Conservation (phyloP, 2,113 vertebrate species). For the Sinocyclocheilus anophthalmus region DNA sequence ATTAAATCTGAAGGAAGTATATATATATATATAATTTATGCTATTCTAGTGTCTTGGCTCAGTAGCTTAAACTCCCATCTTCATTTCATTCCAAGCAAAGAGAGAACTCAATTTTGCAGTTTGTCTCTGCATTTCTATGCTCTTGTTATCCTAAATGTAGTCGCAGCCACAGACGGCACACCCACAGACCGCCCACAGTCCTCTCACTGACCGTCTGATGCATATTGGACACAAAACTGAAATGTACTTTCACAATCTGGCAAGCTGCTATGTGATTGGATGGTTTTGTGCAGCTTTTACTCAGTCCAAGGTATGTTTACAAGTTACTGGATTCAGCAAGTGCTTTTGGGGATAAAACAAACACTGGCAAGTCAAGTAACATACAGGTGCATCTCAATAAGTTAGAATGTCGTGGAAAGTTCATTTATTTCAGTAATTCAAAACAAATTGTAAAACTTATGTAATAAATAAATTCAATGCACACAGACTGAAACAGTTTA, state of each 20-base stretch:
- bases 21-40: neutral
- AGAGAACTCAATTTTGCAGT: neutral
- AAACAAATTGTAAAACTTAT: too few species aligned
- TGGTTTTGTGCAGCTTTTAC: neutral
- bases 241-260: neutral
- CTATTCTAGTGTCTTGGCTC: neutral
- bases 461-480: too few species aligned
- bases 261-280: neutral
- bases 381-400: too few species aligned
- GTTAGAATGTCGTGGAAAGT: too few species aligned
- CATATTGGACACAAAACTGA: conserved; percentile 5
- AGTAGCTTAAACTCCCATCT: neutral
- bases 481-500: too few species aligned
- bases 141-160: neutral
- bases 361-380: too few species aligned
- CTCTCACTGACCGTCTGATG: neutral
- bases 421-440: too few species aligned
- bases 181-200: conserved; percentile 9
- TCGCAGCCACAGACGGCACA: conserved; percentile 1
- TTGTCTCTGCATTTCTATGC: neutral
- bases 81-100: neutral
- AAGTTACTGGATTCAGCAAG: neutral
- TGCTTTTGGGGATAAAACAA: too few species aligned
- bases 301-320: neutral
- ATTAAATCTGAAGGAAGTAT: neutral